Evolutionary conservation across 2,888 invertebrate genomes (phyloP).

Genomic region (Cheilosia variabilis): DNA sequence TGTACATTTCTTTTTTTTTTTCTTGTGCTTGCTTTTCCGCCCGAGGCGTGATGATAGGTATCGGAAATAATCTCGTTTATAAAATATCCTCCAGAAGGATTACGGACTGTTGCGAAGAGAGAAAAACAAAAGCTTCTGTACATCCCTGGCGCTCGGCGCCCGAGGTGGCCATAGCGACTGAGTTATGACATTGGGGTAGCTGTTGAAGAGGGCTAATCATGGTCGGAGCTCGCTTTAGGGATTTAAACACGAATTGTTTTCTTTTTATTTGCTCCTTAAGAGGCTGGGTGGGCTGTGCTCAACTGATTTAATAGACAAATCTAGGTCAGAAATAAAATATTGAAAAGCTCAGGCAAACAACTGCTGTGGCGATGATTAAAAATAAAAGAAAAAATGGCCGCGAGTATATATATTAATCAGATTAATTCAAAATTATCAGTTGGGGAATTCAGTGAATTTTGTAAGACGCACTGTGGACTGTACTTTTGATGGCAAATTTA

Average conservation of each 20-base stretch:
- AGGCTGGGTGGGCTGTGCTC: background rate
- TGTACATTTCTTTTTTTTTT: conserved; percentile 9
- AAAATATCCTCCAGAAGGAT: conserved; percentile 70
- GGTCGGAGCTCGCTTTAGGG: conserved; percentile 19
- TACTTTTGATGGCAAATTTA: no score
- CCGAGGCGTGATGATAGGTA: conserved; percentile 61
- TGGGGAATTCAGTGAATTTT: no score
- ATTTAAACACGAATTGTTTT: conserved; percentile 44
- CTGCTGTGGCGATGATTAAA: background rate
- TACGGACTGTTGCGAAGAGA: conserved; percentile 46
- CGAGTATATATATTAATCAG: no score
- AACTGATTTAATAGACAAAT: conserved; percentile 30
- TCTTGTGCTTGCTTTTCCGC: conserved; percentile 3
- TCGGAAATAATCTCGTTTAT: conserved; percentile 75
- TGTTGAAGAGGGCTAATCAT: conserved; percentile 37
- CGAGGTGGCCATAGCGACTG: conserved; percentile 10
- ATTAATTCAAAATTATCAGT: no score
- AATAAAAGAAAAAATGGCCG: no score
- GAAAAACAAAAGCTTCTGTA: background rate
- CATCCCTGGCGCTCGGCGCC: background rate
- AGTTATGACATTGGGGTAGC: conserved; percentile 26
- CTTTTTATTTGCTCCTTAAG: conserved; percentile 10
- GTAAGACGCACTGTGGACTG: no score
- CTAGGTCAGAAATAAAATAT: conserved; percentile 8
- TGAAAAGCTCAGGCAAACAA: background rate